Evolutionary conservation across 2,888 invertebrate genomes (phyloP).

Genomic region (Agrilus biguttatus): DNA sequence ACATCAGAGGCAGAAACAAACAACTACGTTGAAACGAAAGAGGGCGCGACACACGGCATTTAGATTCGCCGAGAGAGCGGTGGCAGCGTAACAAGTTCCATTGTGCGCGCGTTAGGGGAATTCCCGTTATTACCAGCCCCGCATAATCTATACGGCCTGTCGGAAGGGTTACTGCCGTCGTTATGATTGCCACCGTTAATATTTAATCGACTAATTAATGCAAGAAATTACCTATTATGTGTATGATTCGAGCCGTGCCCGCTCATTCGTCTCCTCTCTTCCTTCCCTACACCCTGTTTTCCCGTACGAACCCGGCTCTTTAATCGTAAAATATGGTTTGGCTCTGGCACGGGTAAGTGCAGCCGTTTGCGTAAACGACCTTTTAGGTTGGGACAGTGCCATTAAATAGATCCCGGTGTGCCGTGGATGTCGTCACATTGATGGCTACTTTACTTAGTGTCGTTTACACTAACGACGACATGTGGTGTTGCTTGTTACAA

Average conservation of each 20-base stretch:
- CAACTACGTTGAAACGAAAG: too few species aligned
- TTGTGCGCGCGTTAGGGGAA: slow-evolving; percentile 26
- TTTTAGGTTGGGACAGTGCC: not conserved
- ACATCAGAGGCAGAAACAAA: too few species aligned
- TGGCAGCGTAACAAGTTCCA: slow-evolving; percentile 15
- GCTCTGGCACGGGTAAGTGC: slow-evolving; percentile 12
- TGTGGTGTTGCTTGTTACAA: too few species aligned
- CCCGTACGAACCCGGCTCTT: too few species aligned
- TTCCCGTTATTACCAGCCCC: slow-evolving; percentile 27
- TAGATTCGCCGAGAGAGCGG: not conserved
- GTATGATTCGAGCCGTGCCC: slow-evolving; percentile 28
- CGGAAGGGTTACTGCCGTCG: slow-evolving; percentile 31
- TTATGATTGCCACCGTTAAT: slow-evolving; percentile 36
- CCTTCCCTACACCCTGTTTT: slow-evolving; percentile 1
- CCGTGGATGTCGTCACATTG: too few species aligned
- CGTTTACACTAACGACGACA: too few species aligned
- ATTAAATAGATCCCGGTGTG: slow-evolving; percentile 1
- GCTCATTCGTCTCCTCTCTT: not conserved
- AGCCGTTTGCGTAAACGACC: not conserved
- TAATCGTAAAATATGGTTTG: slow-evolving; percentile 34
- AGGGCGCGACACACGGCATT: not conserved
- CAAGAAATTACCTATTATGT: slow-evolving; percentile 38
- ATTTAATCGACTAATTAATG: slow-evolving; percentile 37
- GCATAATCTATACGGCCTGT: slow-evolving; percentile 32
- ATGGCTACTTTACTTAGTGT: too few species aligned